Conservation (phyloP, 1,140 invertebrate genomes). For the Cyphomyrmex costatus region DNA sequence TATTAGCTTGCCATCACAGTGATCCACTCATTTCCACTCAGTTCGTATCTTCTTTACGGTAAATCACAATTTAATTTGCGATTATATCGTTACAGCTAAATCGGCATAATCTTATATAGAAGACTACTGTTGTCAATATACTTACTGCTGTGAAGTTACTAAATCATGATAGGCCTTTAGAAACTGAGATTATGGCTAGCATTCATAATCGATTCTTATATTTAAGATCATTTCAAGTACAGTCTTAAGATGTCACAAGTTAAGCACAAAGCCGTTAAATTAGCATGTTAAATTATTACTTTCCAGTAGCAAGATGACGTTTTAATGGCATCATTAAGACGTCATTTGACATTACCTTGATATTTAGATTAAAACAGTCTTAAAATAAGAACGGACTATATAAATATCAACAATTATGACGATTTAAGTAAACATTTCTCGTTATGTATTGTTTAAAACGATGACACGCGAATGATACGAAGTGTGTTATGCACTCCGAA, state of each 20-base stretch:
- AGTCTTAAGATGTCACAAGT: too few species aligned
- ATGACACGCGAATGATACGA: too few species aligned
- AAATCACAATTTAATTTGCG: neutral
- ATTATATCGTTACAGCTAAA: neutral
- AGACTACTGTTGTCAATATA: neutral
- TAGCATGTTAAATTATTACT: too few species aligned
- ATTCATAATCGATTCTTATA: too few species aligned
- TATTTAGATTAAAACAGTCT: too few species aligned
- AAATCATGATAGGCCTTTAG: neutral
- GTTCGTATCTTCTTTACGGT: neutral
- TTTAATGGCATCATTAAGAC: too few species aligned
- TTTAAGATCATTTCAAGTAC: too few species aligned
- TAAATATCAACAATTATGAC: neutral
- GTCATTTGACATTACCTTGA: too few species aligned
- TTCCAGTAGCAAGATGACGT: too few species aligned
- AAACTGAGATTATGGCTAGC: neutral
- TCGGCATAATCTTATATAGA: neutral
- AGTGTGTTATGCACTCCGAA: neutral
- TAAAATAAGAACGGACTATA: too few species aligned
- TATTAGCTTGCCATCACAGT: conserved; percentile 15
- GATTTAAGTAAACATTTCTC: neutral
- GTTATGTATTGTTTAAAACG: neutral
- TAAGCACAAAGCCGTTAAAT: too few species aligned
- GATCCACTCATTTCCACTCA: neutral
- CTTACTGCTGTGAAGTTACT: neutral